Evolutionary conservation across 1,140 invertebrate species (phyloP).

Genomic region (Cepaea nemoralis): DNA sequence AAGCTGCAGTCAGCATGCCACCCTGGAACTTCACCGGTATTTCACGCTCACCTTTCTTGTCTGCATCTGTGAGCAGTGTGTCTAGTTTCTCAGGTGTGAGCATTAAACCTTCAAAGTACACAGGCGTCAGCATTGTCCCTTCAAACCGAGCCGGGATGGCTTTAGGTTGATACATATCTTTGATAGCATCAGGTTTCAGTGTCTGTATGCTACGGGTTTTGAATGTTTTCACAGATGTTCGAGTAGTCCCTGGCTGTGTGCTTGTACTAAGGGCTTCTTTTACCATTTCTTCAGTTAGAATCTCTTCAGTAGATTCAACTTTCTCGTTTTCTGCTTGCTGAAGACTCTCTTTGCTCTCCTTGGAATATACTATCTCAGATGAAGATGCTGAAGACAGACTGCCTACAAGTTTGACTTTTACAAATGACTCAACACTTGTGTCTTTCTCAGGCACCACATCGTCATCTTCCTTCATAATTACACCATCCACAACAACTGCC

Average conservation of each 20-base stretch:
- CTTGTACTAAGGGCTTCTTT: background rate
- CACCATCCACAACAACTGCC: slow-evolving; percentile 12
- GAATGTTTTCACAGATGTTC: slow-evolving; percentile 15
- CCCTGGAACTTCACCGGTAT: slow-evolving; percentile 25
- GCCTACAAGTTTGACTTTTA: slow-evolving; percentile 19
- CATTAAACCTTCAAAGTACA: slow-evolving; percentile 35
- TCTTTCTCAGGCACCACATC: background rate
- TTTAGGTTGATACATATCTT: background rate
- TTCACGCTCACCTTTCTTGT: background rate
- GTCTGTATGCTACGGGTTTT: slow-evolving; percentile 18
- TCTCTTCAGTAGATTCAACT: background rate
- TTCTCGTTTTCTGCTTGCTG: background rate
- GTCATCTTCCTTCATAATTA: background rate
- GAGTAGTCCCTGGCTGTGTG: slow-evolving; percentile 11
- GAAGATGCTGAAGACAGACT: background rate
- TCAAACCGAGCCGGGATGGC: slow-evolving; percentile 23
- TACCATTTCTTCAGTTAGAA: background rate
- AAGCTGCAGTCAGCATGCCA: slow-evolving; percentile 34
- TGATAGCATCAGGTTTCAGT: background rate
- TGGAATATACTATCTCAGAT: background rate
- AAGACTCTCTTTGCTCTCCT: too few relatives aligned
- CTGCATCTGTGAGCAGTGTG: background rate
- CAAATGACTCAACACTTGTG: slow-evolving; percentile 11
- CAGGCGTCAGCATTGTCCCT: slow-evolving; percentile 32
- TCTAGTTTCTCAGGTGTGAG: slow-evolving; percentile 17